A percentile compares a stretch with the other conserved stretches of the same genome.
phyloP scores from a whole-genome alignment of 2,797 vertebrate species.

The Mionectes olivaceus region DNA sequence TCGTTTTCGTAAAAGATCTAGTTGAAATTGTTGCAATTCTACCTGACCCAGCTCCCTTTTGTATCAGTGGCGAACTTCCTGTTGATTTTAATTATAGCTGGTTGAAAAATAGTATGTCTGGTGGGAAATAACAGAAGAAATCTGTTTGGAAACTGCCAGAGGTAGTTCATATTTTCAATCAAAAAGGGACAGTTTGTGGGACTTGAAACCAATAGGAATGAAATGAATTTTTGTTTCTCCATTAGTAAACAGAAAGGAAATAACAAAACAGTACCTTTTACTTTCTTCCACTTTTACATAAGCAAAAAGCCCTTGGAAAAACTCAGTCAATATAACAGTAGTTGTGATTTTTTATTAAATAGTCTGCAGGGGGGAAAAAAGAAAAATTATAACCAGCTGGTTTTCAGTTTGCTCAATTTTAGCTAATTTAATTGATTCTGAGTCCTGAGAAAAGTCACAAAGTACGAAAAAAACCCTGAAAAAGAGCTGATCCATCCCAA shows the following conservation, averaged over 20 bases:
- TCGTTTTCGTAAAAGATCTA: background rate
- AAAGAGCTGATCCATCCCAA: background rate
- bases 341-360: background rate
- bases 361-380: rapidly evolving
- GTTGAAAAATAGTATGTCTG: background rate
- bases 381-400: background rate
- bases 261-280: background rate
- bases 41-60: background rate
- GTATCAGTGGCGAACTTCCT: background rate
- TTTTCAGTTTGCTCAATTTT: background rate
- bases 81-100: slow-evolving; percentile 18
- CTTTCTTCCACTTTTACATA: background rate
- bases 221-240: background rate
- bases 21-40: background rate
- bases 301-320: background rate
- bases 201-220: background rate
- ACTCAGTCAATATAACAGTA: background rate
- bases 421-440: background rate
- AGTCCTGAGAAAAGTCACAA: background rate
- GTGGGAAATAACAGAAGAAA: background rate
- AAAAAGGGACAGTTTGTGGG: background rate
- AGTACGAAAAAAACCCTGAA: background rate
- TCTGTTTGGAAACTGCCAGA: background rate
- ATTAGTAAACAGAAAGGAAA: background rate
- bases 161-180: background rate